Conservation (phyloP, 2,888 invertebrate species). For the Leptopilina syphax region DNA sequence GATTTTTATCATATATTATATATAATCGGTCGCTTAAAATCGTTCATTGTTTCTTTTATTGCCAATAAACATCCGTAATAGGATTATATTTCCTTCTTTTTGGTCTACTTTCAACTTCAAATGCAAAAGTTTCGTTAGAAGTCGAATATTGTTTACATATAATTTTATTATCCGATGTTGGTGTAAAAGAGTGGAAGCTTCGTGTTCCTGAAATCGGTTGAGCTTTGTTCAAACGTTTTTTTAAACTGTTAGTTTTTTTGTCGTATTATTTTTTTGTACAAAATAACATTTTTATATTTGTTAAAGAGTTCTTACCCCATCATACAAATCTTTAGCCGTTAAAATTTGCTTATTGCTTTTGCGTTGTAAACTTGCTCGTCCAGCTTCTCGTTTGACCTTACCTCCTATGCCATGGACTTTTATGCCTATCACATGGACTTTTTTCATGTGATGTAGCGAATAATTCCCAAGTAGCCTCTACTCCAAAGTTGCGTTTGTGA, state of each 20-base stretch:
- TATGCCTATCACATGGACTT: conserved; percentile 13
- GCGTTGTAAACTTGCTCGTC: too few relatives aligned
- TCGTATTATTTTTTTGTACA: background rate
- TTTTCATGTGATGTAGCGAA: conserved; percentile 34
- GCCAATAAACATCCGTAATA: too few relatives aligned
- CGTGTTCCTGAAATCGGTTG: background rate
- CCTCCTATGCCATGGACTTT: conserved; percentile 16
- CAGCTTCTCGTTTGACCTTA: too few relatives aligned
- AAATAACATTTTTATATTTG: background rate
- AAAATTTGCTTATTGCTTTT: too few relatives aligned
- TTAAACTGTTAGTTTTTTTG: background rate
- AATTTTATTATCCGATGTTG: background rate
- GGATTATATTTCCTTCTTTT: too few relatives aligned
- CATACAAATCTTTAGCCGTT: too few relatives aligned
- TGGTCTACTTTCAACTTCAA: background rate
- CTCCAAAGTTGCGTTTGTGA: conserved; percentile 24
- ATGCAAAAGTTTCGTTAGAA: background rate
- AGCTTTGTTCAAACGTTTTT: background rate
- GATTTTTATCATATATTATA: too few relatives aligned
- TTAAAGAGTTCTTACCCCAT: too few relatives aligned
- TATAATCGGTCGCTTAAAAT: too few relatives aligned
- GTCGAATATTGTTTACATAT: background rate
- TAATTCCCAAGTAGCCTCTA: conserved; percentile 27
- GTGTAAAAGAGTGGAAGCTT: background rate
- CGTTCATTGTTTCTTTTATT: too few relatives aligned